Conservation (phyloP, 1,140 invertebrate genomes). For the Apis mellifera region DNA sequence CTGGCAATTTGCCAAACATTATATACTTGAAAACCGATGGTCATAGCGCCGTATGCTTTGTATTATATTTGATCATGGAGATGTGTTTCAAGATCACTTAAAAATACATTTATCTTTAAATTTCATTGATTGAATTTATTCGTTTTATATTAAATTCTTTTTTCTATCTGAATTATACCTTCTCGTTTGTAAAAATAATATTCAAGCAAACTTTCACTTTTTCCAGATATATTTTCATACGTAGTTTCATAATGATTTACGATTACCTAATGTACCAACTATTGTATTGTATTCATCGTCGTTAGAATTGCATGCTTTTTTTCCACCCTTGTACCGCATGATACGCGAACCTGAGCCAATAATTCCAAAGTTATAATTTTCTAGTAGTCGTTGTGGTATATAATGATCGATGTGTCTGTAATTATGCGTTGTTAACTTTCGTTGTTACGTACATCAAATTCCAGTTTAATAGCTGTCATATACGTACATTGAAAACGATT, state of each 20-base stretch:
- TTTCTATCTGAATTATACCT: too few relatives aligned
- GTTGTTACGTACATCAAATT: too few relatives aligned
- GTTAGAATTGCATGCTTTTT: not conserved
- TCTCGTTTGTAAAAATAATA: not conserved
- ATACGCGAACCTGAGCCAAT: not conserved
- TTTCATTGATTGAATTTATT: not conserved
- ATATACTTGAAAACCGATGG: constrained; percentile 26
- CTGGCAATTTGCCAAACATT: constrained; percentile 5
- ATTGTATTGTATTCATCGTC: not conserved
- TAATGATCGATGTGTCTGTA: too few relatives aligned
- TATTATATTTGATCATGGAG: constrained; percentile 30
- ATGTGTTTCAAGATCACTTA: not conserved
- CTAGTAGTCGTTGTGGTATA: too few relatives aligned
- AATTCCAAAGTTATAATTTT: too few relatives aligned
- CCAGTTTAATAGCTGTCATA: too few relatives aligned
- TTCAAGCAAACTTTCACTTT: constrained; percentile 29
- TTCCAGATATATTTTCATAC: not conserved
- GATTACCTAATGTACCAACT: not conserved
- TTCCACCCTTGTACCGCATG: not conserved
- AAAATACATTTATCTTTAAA: not conserved
- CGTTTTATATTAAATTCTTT: not conserved
- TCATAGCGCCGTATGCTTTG: not conserved
- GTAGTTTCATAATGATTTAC: not conserved
- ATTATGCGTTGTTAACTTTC: too few relatives aligned
- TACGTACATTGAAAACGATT: too few relatives aligned